Percentiles rank a stretch among this genome's conserved stretches.
Conservation (phyloP, 2,113 vertebrate species). For the Epinephelus fuscoguttatus region DNA sequence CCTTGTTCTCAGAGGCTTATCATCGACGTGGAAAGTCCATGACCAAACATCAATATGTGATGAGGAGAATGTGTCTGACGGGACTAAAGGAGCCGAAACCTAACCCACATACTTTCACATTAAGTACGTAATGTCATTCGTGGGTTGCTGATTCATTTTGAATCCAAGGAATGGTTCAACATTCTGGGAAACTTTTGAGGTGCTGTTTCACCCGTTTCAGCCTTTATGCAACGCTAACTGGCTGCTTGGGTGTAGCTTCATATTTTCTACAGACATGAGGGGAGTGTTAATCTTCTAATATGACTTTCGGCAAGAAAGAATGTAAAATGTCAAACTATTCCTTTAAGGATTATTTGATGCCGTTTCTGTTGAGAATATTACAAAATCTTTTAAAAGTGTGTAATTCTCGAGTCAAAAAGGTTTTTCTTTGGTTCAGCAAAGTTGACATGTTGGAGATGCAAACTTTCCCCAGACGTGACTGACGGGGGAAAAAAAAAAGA, state of each 20-base stretch:
- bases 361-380: too few relatives aligned
- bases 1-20: too few relatives aligned
- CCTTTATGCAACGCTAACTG: neutral
- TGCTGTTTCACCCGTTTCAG: neutral
- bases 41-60: too few relatives aligned
- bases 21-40: too few relatives aligned
- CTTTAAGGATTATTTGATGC: neutral
- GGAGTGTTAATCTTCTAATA: neutral
- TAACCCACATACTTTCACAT: too few relatives aligned
- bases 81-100: too few relatives aligned
- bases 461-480: conserved; percentile 14
- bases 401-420: neutral
- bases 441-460: conserved; percentile 4
- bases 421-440: neutral
- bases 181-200: neutral
- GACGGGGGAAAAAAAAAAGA: neutral
- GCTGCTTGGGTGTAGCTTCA: neutral
- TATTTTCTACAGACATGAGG: neutral
- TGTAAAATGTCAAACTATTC: neutral
- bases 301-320: too few relatives aligned
- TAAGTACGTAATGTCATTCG: too few relatives aligned
- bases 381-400: neutral
- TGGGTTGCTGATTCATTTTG: neutral
- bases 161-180: neutral
- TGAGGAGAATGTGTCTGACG: too few relatives aligned